phyloP scores from a whole-genome alignment of 2,113 vertebrate genomes.

The Nothobranchius kuhntae region DNA sequence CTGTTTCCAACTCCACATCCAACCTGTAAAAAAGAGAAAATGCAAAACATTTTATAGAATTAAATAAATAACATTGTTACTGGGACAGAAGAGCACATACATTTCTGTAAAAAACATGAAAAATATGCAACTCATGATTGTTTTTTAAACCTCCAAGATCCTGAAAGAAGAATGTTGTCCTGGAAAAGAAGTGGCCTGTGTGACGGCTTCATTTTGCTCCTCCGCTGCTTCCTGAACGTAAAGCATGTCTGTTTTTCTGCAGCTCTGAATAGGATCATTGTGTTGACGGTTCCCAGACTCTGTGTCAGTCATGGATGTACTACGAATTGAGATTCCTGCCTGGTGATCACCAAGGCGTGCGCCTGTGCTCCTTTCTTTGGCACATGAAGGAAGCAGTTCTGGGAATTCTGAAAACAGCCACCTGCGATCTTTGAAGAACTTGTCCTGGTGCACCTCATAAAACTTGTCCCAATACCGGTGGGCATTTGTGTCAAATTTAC shows the following conservation, averaged over 20 bases:
- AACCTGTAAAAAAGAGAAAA: constrained; percentile 78
- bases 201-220: constrained; percentile 16
- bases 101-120: constrained; percentile 5
- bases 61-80: too few species aligned
- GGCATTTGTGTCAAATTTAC: constrained; percentile 86
- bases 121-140: neutral
- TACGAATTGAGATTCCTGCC: neutral
- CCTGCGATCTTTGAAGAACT: constrained; percentile 94
- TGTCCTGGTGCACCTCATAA: constrained; percentile 88
- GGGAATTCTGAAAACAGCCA: constrained; percentile 94
- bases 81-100: neutral
- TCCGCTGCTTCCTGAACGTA: constrained; percentile 3
- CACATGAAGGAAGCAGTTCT: constrained; percentile 82
- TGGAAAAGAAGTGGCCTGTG: constrained; percentile 74
- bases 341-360: constrained; percentile 2
- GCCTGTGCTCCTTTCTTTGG: constrained; percentile 15
- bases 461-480: constrained; percentile 89
- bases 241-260: constrained; percentile 15
- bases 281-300: constrained; percentile 23
- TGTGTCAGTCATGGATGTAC: constrained; percentile 9
- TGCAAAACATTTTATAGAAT: too few species aligned
- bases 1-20: constrained; percentile 94
- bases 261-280: neutral
- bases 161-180: constrained; percentile 83
- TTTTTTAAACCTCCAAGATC: constrained; percentile 86